Base-by-base conservation (phyloP, 2,797 vertebrate genomes). In the Poecilia picta region DNA sequence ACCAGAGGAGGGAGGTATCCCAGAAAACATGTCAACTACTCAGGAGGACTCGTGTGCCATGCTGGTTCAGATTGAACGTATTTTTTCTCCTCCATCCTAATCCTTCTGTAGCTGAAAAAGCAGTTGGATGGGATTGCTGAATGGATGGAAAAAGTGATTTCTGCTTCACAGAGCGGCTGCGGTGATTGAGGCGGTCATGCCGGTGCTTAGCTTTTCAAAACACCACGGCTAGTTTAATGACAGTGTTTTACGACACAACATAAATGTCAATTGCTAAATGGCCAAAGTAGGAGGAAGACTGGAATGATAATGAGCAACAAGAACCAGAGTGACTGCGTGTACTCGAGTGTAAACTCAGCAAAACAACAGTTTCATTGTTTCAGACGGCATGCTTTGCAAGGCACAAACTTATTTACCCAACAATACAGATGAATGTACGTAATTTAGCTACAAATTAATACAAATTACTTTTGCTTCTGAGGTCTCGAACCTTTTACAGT, bases 231-330 rank as follows among this genome's bases (percentile, higher is more conserved):
- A 57, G 28, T 87, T 90, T 90, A 92, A 92, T 87, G 83, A 89
- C 85, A 86, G 81, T 75, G 82, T 92, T 92, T 90, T 84, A 92
- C 81, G 77, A 84, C 77, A n/a, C 8, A 31, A 76, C 51, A 59
- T 85, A 89, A 92, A 91, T 89, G 85, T 90, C 82, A 80, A 87
- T 89, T 86, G 86, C 85, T 85, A 84, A 89, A 89, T 73, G 80
- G 83, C 47, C 83, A 80, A 85, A 90, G 84, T 47, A 83, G 86
- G 85, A 89, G 73, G 73, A 74, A 81, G 80, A 91, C 71, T 77
- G 87, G 75, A 81, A 86, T 80, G 72, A 89, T 86, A 88, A 91
- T 85, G 86, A 89, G 76, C 74, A 71, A 70, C 20, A 23, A 64
- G 57, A 39, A 87, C 86, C 57, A 57, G 18, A 49, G 77, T 45